phyloP scores from a whole-genome alignment of 1,140 invertebrate genomes.

The Nasonia giraulti region DNA sequence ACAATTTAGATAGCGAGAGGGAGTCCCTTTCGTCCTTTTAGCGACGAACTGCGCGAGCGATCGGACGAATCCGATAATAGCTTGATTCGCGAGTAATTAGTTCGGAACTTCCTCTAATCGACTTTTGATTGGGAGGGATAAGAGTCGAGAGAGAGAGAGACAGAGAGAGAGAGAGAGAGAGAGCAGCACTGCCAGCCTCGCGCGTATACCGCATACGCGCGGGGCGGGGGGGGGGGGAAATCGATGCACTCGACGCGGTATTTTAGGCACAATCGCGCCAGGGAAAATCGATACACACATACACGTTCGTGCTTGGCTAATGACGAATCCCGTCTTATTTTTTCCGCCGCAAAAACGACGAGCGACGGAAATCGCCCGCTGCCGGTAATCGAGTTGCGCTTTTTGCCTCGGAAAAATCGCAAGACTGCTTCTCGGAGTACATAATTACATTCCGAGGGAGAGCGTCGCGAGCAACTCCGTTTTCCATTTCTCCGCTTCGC shows the following conservation, averaged over 20 bases:
- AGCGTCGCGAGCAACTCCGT: too few relatives aligned
- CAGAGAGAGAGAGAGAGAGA: too few relatives aligned
- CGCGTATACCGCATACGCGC: too few relatives aligned
- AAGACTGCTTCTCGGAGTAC: too few relatives aligned
- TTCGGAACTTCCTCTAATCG: slow-evolving; percentile 64
- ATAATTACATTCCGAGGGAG: too few relatives aligned
- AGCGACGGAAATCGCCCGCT: not conserved
- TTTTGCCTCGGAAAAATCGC: too few relatives aligned
- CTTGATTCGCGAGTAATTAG: slow-evolving; percentile 63
- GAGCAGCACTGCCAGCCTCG: too few relatives aligned
- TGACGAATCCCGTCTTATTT: not conserved
- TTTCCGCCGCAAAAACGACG: not conserved
- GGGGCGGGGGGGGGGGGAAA: not conserved
- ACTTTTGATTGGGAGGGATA: slow-evolving; percentile 60
- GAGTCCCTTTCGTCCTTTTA: not conserved
- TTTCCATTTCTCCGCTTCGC: not conserved
- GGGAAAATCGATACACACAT: not conserved
- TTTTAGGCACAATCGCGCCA: too few relatives aligned
- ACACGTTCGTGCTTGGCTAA: not conserved
- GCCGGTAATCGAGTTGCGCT: not conserved
- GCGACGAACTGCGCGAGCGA: not conserved
- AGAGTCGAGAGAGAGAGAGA: not conserved
- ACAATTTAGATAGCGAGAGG: too few relatives aligned
- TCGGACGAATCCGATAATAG: slow-evolving; percentile 57
- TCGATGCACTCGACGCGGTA: not conserved